Conservation (phyloP, 1,140 invertebrate species). For the Kradibia gibbosae region DNA sequence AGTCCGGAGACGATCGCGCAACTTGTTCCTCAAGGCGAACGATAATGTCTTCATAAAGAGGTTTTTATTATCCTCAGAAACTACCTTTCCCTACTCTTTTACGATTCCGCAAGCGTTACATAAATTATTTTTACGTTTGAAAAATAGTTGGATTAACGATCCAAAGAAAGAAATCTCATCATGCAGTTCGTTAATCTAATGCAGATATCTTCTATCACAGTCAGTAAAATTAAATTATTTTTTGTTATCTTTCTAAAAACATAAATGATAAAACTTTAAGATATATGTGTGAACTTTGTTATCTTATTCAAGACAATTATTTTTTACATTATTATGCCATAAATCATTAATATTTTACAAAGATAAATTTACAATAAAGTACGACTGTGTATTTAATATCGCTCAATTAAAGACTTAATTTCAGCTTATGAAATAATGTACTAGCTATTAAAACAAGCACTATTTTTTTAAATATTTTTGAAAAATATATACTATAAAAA, state of each 20-base stretch:
- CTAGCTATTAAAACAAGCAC: no score
- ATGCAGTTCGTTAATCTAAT: conserved; percentile 45
- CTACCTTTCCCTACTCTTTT: conserved; percentile 15
- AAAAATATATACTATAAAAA: no score
- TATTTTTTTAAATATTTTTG: no score
- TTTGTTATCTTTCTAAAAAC: background rate
- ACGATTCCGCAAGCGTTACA: conserved; percentile 38
- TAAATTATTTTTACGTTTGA: conserved; percentile 44
- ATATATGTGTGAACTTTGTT: background rate
- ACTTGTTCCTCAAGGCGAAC: conserved; percentile 24
- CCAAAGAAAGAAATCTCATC: conserved; percentile 26
- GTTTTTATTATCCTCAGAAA: conserved; percentile 31
- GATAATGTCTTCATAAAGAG: conserved; percentile 46
- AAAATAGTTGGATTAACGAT: conserved; percentile 42
- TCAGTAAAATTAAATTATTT: conserved; percentile 32
- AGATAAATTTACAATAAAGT: no score
- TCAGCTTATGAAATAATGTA: no score
- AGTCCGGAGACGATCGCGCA: conserved; percentile 1
- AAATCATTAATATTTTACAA: background rate
- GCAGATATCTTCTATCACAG: conserved; percentile 37
- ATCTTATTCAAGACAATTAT: background rate
- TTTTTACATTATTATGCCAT: background rate
- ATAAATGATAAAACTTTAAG: background rate
- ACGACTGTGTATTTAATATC: no score
- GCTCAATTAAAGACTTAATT: no score